Base-by-base conservation (phyloP, 2,888 invertebrate genomes). In the Amblyjoppa proteus region DNA sequence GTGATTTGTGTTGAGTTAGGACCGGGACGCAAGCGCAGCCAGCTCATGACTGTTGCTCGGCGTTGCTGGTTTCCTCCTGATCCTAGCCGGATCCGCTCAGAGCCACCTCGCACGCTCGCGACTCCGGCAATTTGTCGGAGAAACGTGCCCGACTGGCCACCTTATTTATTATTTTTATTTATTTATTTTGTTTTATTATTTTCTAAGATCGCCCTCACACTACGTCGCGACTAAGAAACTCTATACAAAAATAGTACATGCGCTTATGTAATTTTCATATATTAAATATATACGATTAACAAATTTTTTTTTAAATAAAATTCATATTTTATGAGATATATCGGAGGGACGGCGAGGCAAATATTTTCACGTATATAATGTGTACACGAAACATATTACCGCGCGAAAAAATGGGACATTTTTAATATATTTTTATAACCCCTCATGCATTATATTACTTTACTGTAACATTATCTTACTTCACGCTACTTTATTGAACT, bases 1-100 rank as follows among this genome's bases (percentile, higher is more conserved):
- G 69, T 81, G 78, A 84, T 84, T 81, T 81, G 84, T 81, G 84
- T 84, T 78, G 81, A 78, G 74, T 78, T 78, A 81, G 84, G 84
- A 81, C 53, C 71, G 70, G 41, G 81, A 70, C 53, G 34, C 20
- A 34, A 11, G 38, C 6, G 31, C 53, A 25, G 20, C 28, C 9
- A 53, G 58, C 28, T 81, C 64, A 69, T 51, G 76, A 58, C 77
- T 74, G 38, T 49, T 83, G 41, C 53, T 71, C 49, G 13, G 31
- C 34, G 51, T 38, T 51, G 64, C n/a, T 28, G 34, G 20, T 31
- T 79, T 68, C 66, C 58, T 69, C 38, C 58, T 4, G 61, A 31
- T 34, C 31, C 11, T 6, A 31, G 31, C 61, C 1, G 16, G 28
- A 28, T 13, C 61, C 16, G 34, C 31, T 31, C 34, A 34, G 77